phyloP scores from a whole-genome alignment of 2,888 invertebrate species.

The Pycnomerus fuliginosus region DNA sequence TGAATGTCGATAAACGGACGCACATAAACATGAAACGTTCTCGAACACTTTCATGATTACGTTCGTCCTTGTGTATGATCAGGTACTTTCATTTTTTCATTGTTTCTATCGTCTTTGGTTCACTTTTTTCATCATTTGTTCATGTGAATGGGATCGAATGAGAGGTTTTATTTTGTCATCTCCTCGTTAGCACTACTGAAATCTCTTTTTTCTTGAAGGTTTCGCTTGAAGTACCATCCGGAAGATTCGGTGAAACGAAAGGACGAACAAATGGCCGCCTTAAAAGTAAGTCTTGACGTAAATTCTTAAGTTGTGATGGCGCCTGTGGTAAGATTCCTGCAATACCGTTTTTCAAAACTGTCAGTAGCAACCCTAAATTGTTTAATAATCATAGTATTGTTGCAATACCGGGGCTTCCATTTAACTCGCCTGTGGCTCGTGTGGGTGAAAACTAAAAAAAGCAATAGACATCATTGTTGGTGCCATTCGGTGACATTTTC shows the following conservation, averaged over 20 bases:
- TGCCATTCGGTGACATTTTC: too few species aligned
- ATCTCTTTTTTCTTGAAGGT: constrained; percentile 65
- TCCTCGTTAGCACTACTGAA: neutral
- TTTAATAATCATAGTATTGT: too few species aligned
- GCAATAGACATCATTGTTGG: too few species aligned
- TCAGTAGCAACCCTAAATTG: too few species aligned
- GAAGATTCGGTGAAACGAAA: constrained; percentile 90
- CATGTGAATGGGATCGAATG: constrained; percentile 5
- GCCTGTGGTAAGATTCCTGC: constrained; percentile 6
- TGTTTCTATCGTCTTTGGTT: neutral
- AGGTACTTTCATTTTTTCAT: neutral
- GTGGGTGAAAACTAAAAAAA: too few species aligned
- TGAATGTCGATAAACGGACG: constrained; percentile 1
- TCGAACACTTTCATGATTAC: too few species aligned
- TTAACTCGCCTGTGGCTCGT: too few species aligned
- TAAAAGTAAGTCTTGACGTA: constrained; percentile 63
- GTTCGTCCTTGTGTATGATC: too few species aligned
- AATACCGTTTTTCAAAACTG: too few species aligned
- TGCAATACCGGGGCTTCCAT: too few species aligned
- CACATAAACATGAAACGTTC: too few species aligned
- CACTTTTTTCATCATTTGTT: neutral
- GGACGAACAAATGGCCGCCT: constrained; percentile 78
- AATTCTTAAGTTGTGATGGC: too few species aligned
- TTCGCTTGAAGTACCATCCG: constrained; percentile 98
- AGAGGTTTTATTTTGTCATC: neutral